Evolutionary conservation across 2,797 vertebrate genomes (phyloP).

Genomic region (Chaetodon trifasciatus): DNA sequence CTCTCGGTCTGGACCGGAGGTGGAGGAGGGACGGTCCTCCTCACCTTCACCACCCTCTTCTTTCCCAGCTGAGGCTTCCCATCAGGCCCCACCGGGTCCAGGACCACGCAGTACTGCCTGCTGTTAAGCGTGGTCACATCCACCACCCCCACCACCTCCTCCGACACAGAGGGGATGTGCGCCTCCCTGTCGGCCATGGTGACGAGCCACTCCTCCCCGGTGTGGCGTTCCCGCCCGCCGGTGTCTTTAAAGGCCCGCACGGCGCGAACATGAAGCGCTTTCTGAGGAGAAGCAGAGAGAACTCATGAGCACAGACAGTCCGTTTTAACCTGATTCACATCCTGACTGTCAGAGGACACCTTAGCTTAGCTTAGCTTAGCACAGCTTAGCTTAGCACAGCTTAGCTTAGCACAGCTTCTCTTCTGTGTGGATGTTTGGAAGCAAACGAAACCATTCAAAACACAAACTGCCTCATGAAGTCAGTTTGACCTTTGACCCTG

Average conservation of each 20-base stretch:
- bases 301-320: too few species aligned
- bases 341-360: too few species aligned
- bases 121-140: slow-evolving; percentile 90
- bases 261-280: slow-evolving; percentile 91
- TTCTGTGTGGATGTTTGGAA: too few species aligned
- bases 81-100: slow-evolving; percentile 88
- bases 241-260: slow-evolving; percentile 86
- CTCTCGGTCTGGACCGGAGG: too few species aligned
- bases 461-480: too few species aligned
- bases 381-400: too few species aligned
- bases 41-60: slow-evolving; percentile 92
- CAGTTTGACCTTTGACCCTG: too few species aligned
- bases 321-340: too few species aligned
- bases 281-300: slow-evolving; percentile 74
- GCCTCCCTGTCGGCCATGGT: slow-evolving; percentile 89
- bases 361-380: too few species aligned
- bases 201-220: slow-evolving; percentile 94
- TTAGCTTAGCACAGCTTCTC: too few species aligned
- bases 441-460: too few species aligned
- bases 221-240: slow-evolving; percentile 81
- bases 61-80: slow-evolving; percentile 94
- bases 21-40: background rate
- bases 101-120: slow-evolving; percentile 90
- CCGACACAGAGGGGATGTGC: slow-evolving; percentile 90
- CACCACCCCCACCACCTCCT: slow-evolving; percentile 91